Conservation (phyloP, 2,113 vertebrate genomes). For the Indri indri region DNA sequence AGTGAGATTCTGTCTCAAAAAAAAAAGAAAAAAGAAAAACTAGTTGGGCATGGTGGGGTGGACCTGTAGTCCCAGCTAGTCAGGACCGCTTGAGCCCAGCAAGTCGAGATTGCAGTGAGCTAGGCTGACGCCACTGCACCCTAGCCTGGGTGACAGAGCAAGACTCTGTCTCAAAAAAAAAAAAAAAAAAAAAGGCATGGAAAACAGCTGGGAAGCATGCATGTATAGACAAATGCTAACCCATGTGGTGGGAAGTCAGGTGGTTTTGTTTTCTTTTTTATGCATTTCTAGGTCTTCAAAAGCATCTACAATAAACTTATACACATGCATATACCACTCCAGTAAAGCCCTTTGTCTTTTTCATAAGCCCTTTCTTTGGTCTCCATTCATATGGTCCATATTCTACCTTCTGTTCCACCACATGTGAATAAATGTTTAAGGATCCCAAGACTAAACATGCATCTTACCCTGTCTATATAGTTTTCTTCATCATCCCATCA, state of each 20-base stretch:
- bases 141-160: neutral
- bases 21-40: too few relatives aligned
- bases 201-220: too few relatives aligned
- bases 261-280: neutral
- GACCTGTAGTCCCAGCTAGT: too few relatives aligned
- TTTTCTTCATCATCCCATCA: neutral
- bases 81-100: neutral
- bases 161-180: neutral
- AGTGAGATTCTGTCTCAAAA: neutral
- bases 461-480: neutral
- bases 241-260: neutral
- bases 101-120: neutral
- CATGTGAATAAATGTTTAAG: neutral
- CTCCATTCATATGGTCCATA: accelerated
- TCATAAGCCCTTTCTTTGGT: neutral
- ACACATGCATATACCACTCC: too few relatives aligned
- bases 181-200: too few relatives aligned
- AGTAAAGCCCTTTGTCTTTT: neutral
- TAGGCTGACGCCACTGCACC: neutral
- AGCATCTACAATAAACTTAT: neutral
- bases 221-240: neutral
- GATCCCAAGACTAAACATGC: neutral
- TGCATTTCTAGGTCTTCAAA: neutral
- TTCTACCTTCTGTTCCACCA: neutral
- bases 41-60: too few relatives aligned